These are phyloP conservation scores for Escarpia spicata DNA, from an alignment of 2,888 invertebrate genomes.

Conservation along the genomic window DNA sequence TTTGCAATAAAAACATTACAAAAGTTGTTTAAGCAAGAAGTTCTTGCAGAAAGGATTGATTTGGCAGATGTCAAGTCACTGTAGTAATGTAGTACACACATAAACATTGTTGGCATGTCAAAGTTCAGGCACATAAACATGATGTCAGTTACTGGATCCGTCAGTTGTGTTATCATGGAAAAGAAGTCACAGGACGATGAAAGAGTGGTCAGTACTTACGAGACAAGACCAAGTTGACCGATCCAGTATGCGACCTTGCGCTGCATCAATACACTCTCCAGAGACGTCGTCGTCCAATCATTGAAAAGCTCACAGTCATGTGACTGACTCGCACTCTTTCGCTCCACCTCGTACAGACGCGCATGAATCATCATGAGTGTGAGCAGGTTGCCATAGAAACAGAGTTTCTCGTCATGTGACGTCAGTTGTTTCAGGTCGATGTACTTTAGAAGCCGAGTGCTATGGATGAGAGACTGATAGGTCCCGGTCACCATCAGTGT, in stretches of 20 bases:
- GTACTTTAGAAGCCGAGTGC: conserved; percentile 19
- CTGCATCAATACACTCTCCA: conserved; percentile 14
- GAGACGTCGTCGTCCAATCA: background rate
- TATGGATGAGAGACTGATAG: conserved; percentile 10
- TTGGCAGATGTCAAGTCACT: too few species aligned
- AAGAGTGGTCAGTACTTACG: conserved; percentile 41
- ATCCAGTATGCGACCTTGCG: conserved; percentile 51
- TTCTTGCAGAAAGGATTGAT: too few species aligned
- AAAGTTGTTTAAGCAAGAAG: too few species aligned
- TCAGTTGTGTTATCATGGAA: background rate
- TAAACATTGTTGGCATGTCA: too few species aligned
- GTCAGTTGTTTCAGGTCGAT: conserved; percentile 50
- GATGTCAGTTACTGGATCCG: background rate
- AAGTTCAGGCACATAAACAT: too few species aligned
- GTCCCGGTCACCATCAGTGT: background rate
- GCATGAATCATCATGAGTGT: conserved; percentile 59
- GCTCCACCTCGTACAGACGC: conserved; percentile 14
- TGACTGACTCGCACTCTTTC: background rate
- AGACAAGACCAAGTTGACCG: conserved; percentile 57
- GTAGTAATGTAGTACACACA: too few species aligned
- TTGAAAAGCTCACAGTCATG: background rate
- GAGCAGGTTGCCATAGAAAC: conserved; percentile 60
- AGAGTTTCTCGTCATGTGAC: conserved; percentile 48
- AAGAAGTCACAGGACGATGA: background rate
- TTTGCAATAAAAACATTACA: too few species aligned